Evolutionary conservation across 2,113 vertebrate species (phyloP).

Genomic region (Ceyx melanurus): DNA sequence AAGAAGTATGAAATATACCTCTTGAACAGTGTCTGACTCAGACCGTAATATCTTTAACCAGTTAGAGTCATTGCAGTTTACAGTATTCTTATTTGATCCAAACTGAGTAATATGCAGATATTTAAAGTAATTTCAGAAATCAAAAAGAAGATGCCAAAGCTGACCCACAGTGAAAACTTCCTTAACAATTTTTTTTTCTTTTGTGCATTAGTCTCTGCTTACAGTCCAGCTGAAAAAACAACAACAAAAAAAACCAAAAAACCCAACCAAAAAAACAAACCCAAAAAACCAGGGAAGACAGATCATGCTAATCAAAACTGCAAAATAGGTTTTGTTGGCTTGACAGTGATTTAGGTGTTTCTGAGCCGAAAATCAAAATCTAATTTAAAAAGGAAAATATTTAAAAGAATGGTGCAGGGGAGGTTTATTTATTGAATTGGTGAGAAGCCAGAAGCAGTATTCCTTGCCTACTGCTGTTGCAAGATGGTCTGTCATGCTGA

Average conservation of each 20-base stretch:
- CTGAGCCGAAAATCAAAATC: slow-evolving; percentile 47
- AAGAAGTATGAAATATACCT: neutral
- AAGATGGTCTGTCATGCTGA: neutral
- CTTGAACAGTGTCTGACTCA: neutral
- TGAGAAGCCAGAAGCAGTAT: slow-evolving; percentile 6
- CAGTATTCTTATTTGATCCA: neutral
- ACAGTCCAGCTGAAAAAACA: neutral
- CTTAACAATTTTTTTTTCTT: neutral
- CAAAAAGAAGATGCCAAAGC: neutral
- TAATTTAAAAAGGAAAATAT: slow-evolving; percentile 51
- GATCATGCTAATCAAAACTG: slow-evolving; percentile 6
- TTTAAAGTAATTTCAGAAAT: slow-evolving; percentile 30
- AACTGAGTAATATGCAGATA: neutral
- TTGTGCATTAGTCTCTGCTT: slow-evolving; percentile 9
- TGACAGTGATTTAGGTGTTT: slow-evolving; percentile 38
- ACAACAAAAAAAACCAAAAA: neutral
- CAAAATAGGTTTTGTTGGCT: slow-evolving; percentile 41
- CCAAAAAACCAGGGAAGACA: neutral
- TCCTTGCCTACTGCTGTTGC: neutral
- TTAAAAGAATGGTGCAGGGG: slow-evolving; percentile 12
- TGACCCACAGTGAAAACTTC: neutral
- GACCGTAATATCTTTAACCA: neutral
- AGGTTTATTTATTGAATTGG: slow-evolving; percentile 20
- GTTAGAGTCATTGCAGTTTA: neutral
- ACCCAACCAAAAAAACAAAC: no score